These are phyloP conservation scores for Callithrix jacchus DNA, from an alignment of 2,113 vertebrate genomes.

Conservation along the genomic window DNA sequence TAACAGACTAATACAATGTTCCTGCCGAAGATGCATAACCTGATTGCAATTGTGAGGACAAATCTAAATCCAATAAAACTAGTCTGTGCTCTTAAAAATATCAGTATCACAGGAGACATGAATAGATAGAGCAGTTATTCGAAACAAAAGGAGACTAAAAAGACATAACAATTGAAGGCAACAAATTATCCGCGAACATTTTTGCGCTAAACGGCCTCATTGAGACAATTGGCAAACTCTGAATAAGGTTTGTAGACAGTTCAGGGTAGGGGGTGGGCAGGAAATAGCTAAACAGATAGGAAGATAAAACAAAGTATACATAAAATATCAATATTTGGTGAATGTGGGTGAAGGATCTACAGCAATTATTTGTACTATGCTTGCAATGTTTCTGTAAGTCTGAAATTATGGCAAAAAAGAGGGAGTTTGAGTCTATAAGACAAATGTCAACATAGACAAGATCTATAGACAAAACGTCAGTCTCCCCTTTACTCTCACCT, in stretches of 20 bases:
- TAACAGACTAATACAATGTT: not conserved
- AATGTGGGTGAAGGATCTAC: not conserved
- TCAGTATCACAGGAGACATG: not conserved
- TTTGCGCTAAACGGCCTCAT: not conserved
- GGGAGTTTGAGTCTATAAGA: not conserved
- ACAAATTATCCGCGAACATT: not conserved
- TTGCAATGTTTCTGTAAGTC: not conserved
- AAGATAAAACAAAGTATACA: not conserved
- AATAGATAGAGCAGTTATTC: not conserved
- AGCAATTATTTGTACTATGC: not conserved
- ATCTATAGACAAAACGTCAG: not conserved
- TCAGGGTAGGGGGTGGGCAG: not conserved
- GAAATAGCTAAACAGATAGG: not conserved
- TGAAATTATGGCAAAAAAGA: not conserved
- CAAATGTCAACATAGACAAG: not conserved
- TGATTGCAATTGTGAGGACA: not conserved
- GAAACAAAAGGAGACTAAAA: not conserved
- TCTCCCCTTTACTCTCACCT: not conserved
- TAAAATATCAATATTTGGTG: not conserved
- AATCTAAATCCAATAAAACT: not conserved
- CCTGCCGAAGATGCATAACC: not conserved
- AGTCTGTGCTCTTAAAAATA: not conserved
- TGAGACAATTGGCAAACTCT: not conserved
- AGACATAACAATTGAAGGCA: not conserved
- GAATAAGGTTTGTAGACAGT: not conserved